Percentiles rank a stretch among this genome's conserved stretches.
Evolutionary conservation across 2,113 vertebrate species (phyloP).

Genomic region (Emydocephalus ijimae): DNA sequence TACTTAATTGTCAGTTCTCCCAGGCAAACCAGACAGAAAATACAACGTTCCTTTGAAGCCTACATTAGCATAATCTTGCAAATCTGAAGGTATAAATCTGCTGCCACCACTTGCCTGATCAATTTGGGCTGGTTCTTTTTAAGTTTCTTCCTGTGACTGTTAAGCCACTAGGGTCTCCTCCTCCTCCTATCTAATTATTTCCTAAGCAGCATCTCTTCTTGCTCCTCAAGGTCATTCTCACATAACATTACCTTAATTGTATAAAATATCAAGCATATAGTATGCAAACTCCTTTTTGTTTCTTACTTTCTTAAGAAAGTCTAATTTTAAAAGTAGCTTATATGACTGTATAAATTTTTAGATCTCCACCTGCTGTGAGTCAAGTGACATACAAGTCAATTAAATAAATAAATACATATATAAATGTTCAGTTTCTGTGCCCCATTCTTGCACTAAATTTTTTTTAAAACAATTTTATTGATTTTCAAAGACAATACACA

Average conservation of each 20-base stretch:
- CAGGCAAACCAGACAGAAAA: background rate
- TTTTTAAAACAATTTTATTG: background rate
- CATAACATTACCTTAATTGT: background rate
- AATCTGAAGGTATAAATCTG: background rate
- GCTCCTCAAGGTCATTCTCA: background rate
- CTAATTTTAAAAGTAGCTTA: background rate
- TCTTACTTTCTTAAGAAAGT: background rate
- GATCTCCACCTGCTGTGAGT: background rate
- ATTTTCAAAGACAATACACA: too few species aligned
- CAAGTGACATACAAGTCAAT: background rate
- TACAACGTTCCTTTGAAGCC: background rate
- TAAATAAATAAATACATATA: background rate
- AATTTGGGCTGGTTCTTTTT: background rate
- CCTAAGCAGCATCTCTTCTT: background rate
- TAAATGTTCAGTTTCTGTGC: background rate
- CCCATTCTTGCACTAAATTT: too few species aligned
- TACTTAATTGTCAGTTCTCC: background rate
- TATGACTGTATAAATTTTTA: background rate
- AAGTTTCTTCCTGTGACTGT: background rate
- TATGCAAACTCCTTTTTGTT: background rate
- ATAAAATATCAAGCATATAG: background rate
- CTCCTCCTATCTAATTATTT: background rate
- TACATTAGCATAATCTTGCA: background rate
- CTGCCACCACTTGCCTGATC: background rate
- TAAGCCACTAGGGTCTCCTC: background rate